Evolutionary conservation across 2,113 vertebrate species (phyloP).

Genomic region (Gasterosteus aculeatus): DNA sequence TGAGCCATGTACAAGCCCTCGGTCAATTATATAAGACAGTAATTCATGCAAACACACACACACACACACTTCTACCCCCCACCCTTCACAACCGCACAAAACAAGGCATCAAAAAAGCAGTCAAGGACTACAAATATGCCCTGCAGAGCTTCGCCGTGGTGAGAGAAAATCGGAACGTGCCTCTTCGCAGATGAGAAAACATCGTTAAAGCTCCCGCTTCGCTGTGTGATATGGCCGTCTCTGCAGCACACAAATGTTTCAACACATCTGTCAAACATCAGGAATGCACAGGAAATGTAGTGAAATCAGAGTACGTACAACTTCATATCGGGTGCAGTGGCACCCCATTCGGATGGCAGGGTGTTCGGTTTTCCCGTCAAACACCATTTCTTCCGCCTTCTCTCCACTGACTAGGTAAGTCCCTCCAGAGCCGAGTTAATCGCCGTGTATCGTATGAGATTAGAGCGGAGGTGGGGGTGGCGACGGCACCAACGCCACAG

Average conservation of each 20-base stretch:
- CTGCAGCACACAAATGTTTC: constrained; percentile 5
- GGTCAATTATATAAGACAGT: constrained; percentile 76
- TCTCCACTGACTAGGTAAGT: constrained; percentile 41
- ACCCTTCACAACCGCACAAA: neutral
- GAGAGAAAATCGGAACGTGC: constrained; percentile 5
- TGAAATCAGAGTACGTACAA: constrained; percentile 64
- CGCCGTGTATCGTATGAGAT: constrained; percentile 53
- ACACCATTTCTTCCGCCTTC: constrained; percentile 38
- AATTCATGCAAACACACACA: constrained; percentile 43
- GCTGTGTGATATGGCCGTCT: constrained; percentile 16
- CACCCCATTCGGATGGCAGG: constrained; percentile 61
- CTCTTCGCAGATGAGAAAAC: constrained; percentile 31
- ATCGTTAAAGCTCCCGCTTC: constrained; percentile 29
- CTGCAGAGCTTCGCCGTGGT: neutral
- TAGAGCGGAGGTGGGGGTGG: constrained; percentile 30
- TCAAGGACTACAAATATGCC: constrained; percentile 21
- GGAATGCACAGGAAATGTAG: constrained; percentile 24
- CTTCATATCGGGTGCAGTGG: constrained; percentile 49
- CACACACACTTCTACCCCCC: neutral
- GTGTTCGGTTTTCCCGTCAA: constrained; percentile 31
- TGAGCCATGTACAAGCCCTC: constrained; percentile 68
- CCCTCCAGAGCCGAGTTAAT: constrained; percentile 43
- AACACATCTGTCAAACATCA: constrained; percentile 5
- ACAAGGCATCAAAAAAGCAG: constrained; percentile 39
- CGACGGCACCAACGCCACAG: neutral